Percentiles rank a stretch among this genome's conserved stretches.
Conservation (phyloP, 1,140 invertebrate species). For the Penaeus indicus region DNA sequence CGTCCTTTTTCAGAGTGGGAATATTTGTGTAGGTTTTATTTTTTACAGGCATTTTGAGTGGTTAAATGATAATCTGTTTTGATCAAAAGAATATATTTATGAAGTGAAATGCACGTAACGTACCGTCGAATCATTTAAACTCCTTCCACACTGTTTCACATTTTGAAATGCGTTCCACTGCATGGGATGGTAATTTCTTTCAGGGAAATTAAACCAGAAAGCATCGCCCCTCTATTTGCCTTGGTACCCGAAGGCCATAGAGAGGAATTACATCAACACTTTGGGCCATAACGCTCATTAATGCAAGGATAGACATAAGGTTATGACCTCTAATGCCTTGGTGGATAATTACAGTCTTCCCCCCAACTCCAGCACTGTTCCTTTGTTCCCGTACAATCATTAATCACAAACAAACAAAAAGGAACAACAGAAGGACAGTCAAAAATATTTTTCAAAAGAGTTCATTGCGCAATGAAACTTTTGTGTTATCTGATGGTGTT, state of each 20-base stretch:
- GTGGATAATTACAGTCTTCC: not conserved
- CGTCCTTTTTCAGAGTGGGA: not conserved
- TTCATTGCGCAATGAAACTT: too few species aligned
- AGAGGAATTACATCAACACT: not conserved
- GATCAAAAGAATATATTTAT: too few species aligned
- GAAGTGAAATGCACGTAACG: too few species aligned
- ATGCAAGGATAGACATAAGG: too few species aligned
- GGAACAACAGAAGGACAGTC: slow-evolving; percentile 23
- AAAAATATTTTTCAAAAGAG: slow-evolving; percentile 16
- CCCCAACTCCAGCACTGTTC: not conserved
- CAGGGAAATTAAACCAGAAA: slow-evolving; percentile 33
- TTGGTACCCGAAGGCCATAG: not conserved
- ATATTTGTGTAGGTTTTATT: too few species aligned
- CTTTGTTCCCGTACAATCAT: slow-evolving; percentile 34
- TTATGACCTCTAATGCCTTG: too few species aligned
- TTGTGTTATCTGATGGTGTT: too few species aligned
- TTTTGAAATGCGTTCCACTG: too few species aligned
- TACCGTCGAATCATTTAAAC: too few species aligned
- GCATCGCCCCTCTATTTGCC: slow-evolving; percentile 5
- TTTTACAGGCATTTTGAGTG: too few species aligned
- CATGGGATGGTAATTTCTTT: slow-evolving; percentile 11
- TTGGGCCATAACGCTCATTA: not conserved
- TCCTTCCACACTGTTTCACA: too few species aligned
- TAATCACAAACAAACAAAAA: slow-evolving; percentile 37
- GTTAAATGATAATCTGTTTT: too few species aligned